These are phyloP conservation scores for Smutsia temminckii DNA, from an alignment of 2,797 vertebrate genomes.

Conservation along the genomic window DNA sequence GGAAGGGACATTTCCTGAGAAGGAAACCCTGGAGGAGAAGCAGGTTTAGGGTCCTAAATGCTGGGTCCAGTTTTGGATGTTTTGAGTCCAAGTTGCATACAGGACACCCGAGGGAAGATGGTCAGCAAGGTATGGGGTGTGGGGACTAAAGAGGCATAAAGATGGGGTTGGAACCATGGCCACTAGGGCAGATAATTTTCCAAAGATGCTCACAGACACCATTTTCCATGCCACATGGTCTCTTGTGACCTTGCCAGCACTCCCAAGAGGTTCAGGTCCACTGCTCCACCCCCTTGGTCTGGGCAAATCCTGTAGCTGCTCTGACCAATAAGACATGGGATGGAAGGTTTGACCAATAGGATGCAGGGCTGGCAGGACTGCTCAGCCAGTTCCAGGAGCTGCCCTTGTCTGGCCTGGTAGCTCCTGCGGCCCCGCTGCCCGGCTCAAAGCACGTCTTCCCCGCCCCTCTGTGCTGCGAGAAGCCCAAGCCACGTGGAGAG, in stretches of 20 bases:
- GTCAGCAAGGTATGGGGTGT: background rate
- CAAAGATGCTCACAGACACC: background rate
- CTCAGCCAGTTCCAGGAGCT: background rate
- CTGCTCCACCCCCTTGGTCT: background rate
- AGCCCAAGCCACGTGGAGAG: background rate
- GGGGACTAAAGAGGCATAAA: no score
- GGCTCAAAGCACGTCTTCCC: background rate
- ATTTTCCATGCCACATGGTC: background rate
- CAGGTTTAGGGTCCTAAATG: background rate
- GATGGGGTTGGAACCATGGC: rapidly evolving
- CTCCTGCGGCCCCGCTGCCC: background rate
- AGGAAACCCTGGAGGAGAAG: background rate
- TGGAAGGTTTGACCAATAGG: background rate
- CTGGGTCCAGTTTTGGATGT: background rate
- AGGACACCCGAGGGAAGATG: background rate
- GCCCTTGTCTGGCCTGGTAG: background rate
- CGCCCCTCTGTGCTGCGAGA: background rate
- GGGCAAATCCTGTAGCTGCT: background rate
- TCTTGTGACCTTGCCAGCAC: background rate
- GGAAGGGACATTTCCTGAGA: background rate
- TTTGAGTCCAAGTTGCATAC: background rate
- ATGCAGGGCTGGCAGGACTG: background rate
- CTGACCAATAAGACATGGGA: background rate
- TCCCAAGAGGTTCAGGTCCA: background rate
- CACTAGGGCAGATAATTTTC: background rate